Conservation (phyloP, 2,888 invertebrate species). For the Oxystoma pomonae region DNA sequence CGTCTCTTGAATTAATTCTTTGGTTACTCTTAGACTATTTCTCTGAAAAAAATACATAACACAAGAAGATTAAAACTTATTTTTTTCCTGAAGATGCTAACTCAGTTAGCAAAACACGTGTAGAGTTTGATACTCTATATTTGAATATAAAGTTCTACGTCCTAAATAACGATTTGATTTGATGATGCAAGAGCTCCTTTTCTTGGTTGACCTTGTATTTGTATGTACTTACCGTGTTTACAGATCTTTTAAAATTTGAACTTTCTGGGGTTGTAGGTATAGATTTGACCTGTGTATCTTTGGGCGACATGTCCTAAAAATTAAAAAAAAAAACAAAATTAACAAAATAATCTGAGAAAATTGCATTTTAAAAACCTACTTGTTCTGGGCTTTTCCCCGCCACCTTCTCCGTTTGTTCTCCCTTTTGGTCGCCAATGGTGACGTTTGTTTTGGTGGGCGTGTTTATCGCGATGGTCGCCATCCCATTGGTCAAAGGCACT, state of each 20-base stretch:
- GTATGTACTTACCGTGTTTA: conserved; percentile 42
- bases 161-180: no score
- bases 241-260: conserved; percentile 33
- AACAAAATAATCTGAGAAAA: not conserved
- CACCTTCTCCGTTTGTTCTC: not conserved
- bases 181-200: no score
- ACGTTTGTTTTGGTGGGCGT: conserved; percentile 32
- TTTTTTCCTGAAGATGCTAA: no score
- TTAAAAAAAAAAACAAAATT: not conserved
- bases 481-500: conserved; percentile 41
- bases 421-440: conserved; percentile 18
- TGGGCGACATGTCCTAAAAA: not conserved
- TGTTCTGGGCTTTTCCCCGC: not conserved
- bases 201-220: no score
- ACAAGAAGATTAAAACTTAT: no score
- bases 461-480: conserved; percentile 41
- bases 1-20: conserved; percentile 48
- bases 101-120: no score
- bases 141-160: no score
- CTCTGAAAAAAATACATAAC: conserved; percentile 51
- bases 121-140: no score
- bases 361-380: not conserved
- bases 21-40: conserved; percentile 60
- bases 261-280: conserved; percentile 14
- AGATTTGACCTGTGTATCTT: not conserved